Base-by-base conservation (phyloP, 1,140 invertebrate species). In the Drosophila ironensis region DNA sequence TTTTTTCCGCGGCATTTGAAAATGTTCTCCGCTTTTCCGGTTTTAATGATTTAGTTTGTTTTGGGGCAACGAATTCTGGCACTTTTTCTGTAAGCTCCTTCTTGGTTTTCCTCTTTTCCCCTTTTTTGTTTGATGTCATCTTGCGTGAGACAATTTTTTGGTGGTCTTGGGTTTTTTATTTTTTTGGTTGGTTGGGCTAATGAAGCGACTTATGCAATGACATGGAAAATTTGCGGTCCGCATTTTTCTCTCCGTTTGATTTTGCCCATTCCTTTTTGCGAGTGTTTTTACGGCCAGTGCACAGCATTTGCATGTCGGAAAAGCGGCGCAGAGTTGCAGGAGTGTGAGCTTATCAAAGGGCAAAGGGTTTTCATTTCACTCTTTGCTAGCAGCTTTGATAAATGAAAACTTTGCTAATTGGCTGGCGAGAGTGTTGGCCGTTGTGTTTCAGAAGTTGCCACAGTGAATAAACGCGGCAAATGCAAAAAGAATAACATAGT, bases 121-220 rank as follows among this genome's bases (percentile, higher is more conserved):
- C 35, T 50, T 50, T 72, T 76, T 59, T 67, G 51, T 75, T 84
- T 84, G 78, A 78, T 84, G 64, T 82, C 56, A 42, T 54, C 40
- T 68, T 52, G 77, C 60, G 54, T 73, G 57, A 44, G 68, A 69
- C 47, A 69, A 59, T 77, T 72, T 71, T 48, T 42, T 20, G 28
- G 24, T 24, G 56, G 56, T 28, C 35, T 28, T 20, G 14, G 37
- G 24, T 44, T 17, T 14, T 9, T 37, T 66, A 22, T 33, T 5
- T n/a, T 33, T 8, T 17, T 7, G 33, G 33, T 74, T 54, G 20
- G 74, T 48, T 53, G 54, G 59, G 74, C 78, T 84, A 84, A 84
- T 84, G 78, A 84, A 84, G 78, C 73, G 74, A 78, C 78, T 86
- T 86, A 78, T 86, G 78, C 78, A 84, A 66, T 84, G 80, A 84